A percentile compares a stretch with the other conserved stretches of the same genome.
Conservation (phyloP, 2,888 invertebrate species). For the Mesorhabditis spiculigera region DNA sequence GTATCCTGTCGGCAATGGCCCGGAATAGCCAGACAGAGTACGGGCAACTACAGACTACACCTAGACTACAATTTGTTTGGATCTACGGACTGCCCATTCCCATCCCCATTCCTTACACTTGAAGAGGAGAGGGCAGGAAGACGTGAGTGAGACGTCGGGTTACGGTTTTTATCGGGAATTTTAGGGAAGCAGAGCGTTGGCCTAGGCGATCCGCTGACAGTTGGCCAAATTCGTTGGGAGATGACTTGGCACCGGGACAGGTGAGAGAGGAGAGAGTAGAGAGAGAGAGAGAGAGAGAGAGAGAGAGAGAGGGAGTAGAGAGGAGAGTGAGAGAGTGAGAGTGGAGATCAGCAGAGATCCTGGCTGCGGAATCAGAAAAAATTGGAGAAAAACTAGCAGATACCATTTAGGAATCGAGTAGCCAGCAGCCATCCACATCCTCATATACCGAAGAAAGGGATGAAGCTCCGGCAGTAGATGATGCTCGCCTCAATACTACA, state of each 20-base stretch:
- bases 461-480: background rate
- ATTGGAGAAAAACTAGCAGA: too few species aligned
- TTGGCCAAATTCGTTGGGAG: constrained; percentile 1
- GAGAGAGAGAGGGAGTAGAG: too few species aligned
- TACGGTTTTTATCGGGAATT: background rate
- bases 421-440: background rate
- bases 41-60: background rate
- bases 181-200: constrained; percentile 1
- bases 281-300: too few species aligned
- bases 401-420: background rate
- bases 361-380: too few species aligned
- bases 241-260: background rate
- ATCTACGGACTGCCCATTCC: constrained; percentile 15
- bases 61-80: background rate
- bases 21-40: background rate
- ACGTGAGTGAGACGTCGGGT: background rate
- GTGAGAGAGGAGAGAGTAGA: too few species aligned
- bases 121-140: constrained; percentile 23
- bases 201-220: background rate
- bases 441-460: constrained; percentile 2
- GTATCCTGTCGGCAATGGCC: constrained; percentile 59
- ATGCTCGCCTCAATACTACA: background rate
- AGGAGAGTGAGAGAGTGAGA: too few species aligned
- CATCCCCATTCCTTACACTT: constrained; percentile 32
- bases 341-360: too few species aligned